Conservation (phyloP, 2,113 vertebrate genomes). For the Nycticryphes semicollaris region DNA sequence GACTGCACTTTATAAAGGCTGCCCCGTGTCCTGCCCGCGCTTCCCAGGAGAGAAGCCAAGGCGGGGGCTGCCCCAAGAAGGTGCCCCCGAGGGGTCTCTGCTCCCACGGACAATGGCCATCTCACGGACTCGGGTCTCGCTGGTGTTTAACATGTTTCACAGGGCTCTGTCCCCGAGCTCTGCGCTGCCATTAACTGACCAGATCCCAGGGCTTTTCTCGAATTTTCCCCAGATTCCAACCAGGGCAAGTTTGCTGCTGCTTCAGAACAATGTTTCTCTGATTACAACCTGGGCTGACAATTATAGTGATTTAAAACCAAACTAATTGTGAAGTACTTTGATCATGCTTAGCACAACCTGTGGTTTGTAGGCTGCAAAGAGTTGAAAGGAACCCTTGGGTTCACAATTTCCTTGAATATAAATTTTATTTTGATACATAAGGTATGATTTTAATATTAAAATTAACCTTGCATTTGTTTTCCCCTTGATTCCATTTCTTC, state of each 20-base stretch:
- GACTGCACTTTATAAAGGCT: accelerated
- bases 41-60: neutral
- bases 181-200: neutral
- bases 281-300: slow-evolving; percentile 73
- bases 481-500: neutral
- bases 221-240: slow-evolving; percentile 56
- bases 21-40: neutral
- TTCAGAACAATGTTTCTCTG: slow-evolving; percentile 65
- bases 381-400: slow-evolving; percentile 65
- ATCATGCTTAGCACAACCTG: slow-evolving; percentile 69
- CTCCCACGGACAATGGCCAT: accelerated
- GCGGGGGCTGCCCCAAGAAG: neutral
- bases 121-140: neutral
- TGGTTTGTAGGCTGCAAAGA: slow-evolving; percentile 59
- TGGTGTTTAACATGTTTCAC: neutral
- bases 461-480: slow-evolving; percentile 36
- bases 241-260: slow-evolving; percentile 24
- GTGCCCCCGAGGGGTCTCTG: neutral
- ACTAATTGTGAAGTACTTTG: slow-evolving; percentile 76
- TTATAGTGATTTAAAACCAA: slow-evolving; percentile 77
- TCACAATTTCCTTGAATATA: slow-evolving; percentile 70
- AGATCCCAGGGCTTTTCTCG: neutral
- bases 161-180: neutral
- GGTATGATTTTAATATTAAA: slow-evolving; percentile 58
- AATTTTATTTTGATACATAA: slow-evolving; percentile 63